Evolutionary conservation across 1,140 invertebrate genomes (phyloP), one percentile per base, ranked within the genome.

Genomic region (Ostrea edulis): DNA sequence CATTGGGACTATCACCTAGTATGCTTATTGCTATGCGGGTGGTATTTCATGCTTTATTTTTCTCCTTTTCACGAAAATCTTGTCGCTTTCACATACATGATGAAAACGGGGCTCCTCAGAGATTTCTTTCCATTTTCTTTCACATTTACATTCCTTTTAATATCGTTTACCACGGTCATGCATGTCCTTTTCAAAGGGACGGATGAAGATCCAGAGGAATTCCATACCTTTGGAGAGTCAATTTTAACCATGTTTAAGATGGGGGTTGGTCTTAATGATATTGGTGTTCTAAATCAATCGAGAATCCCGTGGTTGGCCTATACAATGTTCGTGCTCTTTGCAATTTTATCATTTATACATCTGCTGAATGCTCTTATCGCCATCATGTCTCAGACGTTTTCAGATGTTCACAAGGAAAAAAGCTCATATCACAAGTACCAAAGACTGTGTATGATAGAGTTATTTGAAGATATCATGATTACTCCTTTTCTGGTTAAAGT

Each of bases 311-410:
- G 89, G 54, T 52, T 93, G 51, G 90, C 89, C 17, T 88, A 91
- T n/a, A 52, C 86, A 0, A 86, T 93, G n/a, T 92, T 90, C 84
- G 71, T 92, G 8, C 29, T 90, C 8, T 93, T 92, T 87, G 88
- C 89, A 0, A 82, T 93, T n/a, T 68, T 93, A 20, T 91, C 92
- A 22, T 92, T 91, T 54, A 85, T 93, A 0, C 87, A 92, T 8
- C 86, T 92, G 86, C 71, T 93, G 8, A 93, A 93, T 86, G 89
- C 90, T 0, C 87, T 93, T 12, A 92, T 93, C 29, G 92, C 92
- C 3, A 91, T 93, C 90, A 92, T 93, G 90, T 92, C 92, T 52
- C 89, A 91, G 62, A 92, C 93, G n/a, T 93, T 91, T 77, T 87
- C 89, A 20, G 65, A 90, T 8, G 90, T 93, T 5, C 82, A 91